These are phyloP conservation scores for Jacana jacana DNA, from an alignment of 2,113 vertebrate genomes.

Conservation along the genomic window DNA sequence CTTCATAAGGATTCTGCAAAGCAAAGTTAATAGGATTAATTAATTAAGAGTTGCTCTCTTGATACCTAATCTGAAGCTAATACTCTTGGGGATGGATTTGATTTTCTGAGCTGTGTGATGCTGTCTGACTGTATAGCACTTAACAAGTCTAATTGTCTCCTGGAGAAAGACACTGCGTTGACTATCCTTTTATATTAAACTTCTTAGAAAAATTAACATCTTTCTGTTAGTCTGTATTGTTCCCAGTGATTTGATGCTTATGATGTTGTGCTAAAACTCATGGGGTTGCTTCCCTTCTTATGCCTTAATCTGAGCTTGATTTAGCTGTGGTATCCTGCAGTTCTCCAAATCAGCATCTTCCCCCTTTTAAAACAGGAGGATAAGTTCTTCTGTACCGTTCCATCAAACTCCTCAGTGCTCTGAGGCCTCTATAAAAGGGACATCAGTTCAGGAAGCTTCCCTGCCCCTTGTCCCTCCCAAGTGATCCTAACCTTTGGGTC, in stretches of 20 bases:
- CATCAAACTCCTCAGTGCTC: neutral
- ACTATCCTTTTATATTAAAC: neutral
- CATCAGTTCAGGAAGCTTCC: neutral
- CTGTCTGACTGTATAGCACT: neutral
- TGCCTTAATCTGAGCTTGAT: neutral
- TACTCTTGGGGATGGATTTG: neutral
- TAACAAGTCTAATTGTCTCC: neutral
- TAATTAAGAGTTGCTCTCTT: neutral
- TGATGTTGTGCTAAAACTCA: neutral
- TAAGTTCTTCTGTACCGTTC: neutral
- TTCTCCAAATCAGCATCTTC: neutral
- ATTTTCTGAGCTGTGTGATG: neutral
- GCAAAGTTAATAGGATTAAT: neutral
- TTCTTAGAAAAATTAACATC: neutral
- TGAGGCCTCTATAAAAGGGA: neutral
- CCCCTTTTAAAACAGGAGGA: neutral
- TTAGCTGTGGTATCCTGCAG: neutral
- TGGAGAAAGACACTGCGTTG: neutral
- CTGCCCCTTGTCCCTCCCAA: neutral
- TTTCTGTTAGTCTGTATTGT: neutral
- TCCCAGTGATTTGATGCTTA: neutral
- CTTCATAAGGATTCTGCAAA: neutral
- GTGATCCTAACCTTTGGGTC: neutral
- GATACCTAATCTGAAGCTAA: neutral
- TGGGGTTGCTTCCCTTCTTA: neutral